These are phyloP conservation scores for Drosophila antonietae DNA, from an alignment of 2,888 invertebrate species.

Conservation along the genomic window DNA sequence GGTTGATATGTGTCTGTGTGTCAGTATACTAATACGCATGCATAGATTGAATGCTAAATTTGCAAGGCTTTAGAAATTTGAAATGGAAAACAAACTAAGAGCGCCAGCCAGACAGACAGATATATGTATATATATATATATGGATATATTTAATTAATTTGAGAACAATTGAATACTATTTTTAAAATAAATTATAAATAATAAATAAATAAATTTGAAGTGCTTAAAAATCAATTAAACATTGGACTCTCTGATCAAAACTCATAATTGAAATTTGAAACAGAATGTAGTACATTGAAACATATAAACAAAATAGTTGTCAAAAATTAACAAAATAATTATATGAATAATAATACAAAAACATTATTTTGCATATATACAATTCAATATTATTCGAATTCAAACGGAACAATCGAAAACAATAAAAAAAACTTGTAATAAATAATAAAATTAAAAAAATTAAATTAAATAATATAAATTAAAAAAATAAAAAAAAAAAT, in stretches of 20 bases:
- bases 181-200: neutral
- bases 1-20: slow-evolving; percentile 16
- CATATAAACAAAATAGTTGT: neutral
- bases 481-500: no score
- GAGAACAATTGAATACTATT: neutral
- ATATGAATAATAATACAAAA: no score
- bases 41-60: slow-evolving; percentile 44
- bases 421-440: no score
- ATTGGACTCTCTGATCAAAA: neutral
- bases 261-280: neutral
- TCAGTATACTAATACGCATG: slow-evolving; percentile 29
- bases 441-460: no score
- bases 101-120: neutral
- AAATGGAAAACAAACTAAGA: slow-evolving; percentile 8
- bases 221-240: no score
- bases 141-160: neutral
- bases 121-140: neutral
- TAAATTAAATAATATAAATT: no score
- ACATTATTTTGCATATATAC: no score
- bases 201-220: no score
- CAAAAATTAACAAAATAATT: neutral
- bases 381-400: no score
- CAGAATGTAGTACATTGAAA: neutral
- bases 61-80: slow-evolving; percentile 15
- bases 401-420: no score